phyloP scores from a whole-genome alignment of 2,797 vertebrate genomes.

The Petrocephalus sullivani region DNA sequence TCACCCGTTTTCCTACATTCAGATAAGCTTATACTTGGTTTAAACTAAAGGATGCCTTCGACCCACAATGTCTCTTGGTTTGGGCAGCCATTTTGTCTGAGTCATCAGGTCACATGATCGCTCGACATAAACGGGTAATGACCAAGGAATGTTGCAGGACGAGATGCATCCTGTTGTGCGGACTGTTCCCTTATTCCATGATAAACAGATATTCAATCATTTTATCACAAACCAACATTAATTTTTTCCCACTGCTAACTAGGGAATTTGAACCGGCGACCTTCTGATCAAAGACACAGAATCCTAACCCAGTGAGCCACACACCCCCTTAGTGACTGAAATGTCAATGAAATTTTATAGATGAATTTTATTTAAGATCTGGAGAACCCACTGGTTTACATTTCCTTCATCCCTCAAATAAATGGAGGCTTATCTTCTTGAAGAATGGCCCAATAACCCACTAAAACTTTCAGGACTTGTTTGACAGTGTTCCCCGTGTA shows the following conservation, averaged over 20 bases:
- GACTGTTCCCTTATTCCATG: neutral
- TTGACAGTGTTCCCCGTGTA: neutral
- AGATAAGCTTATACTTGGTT: neutral
- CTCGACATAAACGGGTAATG: neutral
- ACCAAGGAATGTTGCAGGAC: neutral
- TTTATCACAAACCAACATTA: neutral
- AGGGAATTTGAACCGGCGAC: neutral
- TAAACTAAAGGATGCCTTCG: neutral
- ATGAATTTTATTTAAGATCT: no score
- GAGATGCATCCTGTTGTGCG: no score
- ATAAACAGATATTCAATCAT: neutral
- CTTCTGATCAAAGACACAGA: neutral
- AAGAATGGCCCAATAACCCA: neutral
- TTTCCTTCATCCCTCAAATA: neutral
- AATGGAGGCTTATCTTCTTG: constrained; percentile 1
- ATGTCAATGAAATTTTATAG: neutral
- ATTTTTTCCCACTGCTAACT: neutral
- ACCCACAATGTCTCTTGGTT: neutral
- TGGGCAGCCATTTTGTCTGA: neutral
- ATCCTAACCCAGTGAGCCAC: neutral
- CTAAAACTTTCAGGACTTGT: neutral
- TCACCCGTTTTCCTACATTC: neutral
- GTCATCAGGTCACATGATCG: neutral
- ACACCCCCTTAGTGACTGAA: neutral
- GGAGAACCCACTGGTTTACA: neutral